phyloP scores from a whole-genome alignment of 2,888 invertebrate genomes.

The Oeneis ivallda region DNA sequence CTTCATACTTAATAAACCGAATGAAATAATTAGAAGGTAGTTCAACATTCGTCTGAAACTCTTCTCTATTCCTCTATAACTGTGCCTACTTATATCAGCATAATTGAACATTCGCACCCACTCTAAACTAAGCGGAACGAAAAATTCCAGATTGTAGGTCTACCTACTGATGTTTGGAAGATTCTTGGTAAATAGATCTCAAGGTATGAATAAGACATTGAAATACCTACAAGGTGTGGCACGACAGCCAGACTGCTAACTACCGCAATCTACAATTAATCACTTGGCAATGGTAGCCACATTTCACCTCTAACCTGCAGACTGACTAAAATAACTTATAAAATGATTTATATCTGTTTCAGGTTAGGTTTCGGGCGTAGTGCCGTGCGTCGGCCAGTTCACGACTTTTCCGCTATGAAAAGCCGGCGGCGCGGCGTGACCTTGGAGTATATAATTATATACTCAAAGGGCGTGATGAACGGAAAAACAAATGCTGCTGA shows the following conservation, averaged over 20 bases:
- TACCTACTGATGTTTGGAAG: slow-evolving; percentile 8
- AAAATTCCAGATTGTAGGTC: background rate
- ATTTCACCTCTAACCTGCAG: slow-evolving; percentile 42
- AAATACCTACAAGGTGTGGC: slow-evolving; percentile 26
- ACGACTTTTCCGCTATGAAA: background rate
- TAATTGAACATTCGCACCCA: background rate
- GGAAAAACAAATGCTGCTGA: no score
- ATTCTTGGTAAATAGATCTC: background rate
- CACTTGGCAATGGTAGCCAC: slow-evolving; percentile 52
- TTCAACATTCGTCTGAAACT: background rate
- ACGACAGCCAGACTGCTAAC: slow-evolving; percentile 48
- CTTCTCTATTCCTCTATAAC: background rate
- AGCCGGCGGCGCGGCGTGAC: no score
- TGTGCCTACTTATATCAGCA: background rate
- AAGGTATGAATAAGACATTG: background rate
- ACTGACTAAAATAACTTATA: slow-evolving; percentile 27
- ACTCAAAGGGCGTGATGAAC: no score
- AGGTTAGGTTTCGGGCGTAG: no score
- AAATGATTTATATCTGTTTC: slow-evolving; percentile 15
- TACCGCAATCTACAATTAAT: slow-evolving; percentile 68
- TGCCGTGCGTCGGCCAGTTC: background rate
- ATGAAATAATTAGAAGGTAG: background rate
- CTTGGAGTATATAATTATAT: no score
- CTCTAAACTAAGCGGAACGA: background rate
- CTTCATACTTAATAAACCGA: no score